Base-by-base conservation (phyloP, 1,140 invertebrate genomes). In the Pollicipes pollicipes region DNA sequence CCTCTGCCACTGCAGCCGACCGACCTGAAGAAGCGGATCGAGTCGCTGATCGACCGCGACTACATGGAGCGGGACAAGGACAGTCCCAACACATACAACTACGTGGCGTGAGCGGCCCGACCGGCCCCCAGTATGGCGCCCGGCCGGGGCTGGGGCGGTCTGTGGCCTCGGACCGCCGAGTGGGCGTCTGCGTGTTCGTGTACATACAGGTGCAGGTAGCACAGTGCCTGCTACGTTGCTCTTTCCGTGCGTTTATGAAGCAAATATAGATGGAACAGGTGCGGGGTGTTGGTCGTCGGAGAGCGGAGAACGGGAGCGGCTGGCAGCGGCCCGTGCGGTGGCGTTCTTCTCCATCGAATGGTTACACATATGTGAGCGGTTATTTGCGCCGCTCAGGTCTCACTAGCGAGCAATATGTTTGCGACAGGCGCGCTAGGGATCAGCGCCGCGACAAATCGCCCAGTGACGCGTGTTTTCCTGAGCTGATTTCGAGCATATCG, bases 41-140 rank as follows among this genome's bases (percentile, higher is more conserved):
- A 98, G 80, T 97, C 93, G 58, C 83, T 99, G 26, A 98, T 99
- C 77, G 96, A 99, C 79, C 85, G 96, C 78, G 96, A 99, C 81
- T 99, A 98, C 80, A 96, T 99, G 91, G 92, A 97, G 80, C 84
- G 96, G 71, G 96, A 98, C 80, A 96, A 97, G 81, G 94, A 98
- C 80, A 97, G 96, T 83, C 86, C 93, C 72, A 97, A 97, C 82
- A 89, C 94, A 79, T 99, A 99, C 82, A 95, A 97, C 81, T 99
- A 98, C 81, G 95, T 98, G 78, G 95, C 96, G 76, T 98, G 91
- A 77, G 32, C 27, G 29, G 21, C 35, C 6, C 6, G 35, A 35
- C 35, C 35, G 35, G 6, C 17, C 35, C 35, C 6, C 35, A 6
- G 35, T 17, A 17, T 6, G 6, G 35, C 35, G 35, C 6, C 17